These are phyloP conservation scores for Lasioglossum calceatum DNA, from an alignment of 2,888 invertebrate genomes.

Conservation along the genomic window DNA sequence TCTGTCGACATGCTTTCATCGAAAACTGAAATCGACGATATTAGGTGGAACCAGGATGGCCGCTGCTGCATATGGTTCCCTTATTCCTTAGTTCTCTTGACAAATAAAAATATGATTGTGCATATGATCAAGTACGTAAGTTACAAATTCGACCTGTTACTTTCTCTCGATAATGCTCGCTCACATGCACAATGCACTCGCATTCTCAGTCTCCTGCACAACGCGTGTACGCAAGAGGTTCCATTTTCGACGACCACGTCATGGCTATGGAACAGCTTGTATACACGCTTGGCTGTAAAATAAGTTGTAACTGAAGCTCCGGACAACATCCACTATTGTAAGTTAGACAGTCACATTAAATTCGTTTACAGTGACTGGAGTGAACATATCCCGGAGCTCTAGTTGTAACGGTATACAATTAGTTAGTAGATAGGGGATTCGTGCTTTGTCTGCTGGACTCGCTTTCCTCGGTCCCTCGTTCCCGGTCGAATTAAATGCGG, in stretches of 20 bases:
- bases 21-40: constrained; percentile 15
- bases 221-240: background rate
- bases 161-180: constrained; percentile 49
- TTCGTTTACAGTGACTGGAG: background rate
- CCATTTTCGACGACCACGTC: background rate
- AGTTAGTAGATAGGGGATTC: constrained; percentile 36
- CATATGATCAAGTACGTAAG: constrained; percentile 66
- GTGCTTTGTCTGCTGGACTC: constrained; percentile 5
- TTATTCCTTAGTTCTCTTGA: constrained; percentile 15
- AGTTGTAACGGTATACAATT: constrained; percentile 32
- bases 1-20: constrained; percentile 1
- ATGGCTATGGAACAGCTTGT: background rate
- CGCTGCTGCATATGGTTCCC: background rate
- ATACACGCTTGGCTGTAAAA: constrained; percentile 51
- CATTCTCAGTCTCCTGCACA: constrained; percentile 65
- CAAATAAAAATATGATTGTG: constrained; percentile 71
- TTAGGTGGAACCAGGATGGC: background rate
- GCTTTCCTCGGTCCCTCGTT: background rate
- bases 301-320: constrained; percentile 36
- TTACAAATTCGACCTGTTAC: constrained; percentile 60
- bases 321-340: background rate
- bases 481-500: constrained; percentile 39
- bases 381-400: background rate
- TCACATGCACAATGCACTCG: constrained; percentile 52
- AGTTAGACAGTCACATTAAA: background rate